Conservation (phyloP, 1,140 invertebrate genomes). For the Saccostrea glomerata region DNA sequence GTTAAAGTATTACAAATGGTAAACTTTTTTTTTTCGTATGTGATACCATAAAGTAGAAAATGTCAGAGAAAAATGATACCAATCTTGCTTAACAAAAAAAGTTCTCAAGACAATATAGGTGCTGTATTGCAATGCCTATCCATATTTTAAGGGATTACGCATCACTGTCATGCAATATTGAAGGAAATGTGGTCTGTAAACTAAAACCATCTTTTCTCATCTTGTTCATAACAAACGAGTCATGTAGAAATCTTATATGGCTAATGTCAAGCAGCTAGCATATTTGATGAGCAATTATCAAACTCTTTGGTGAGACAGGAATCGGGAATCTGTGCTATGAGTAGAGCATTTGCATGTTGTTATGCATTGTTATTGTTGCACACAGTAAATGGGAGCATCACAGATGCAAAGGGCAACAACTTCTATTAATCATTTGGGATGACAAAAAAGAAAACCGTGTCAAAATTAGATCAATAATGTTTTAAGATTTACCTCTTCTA, state of each 20-base stretch:
- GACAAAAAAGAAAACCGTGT: too few relatives aligned
- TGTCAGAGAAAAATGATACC: background rate
- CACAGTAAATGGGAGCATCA: background rate
- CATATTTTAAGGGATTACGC: background rate
- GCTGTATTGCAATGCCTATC: background rate
- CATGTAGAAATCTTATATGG: background rate
- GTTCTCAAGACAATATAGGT: background rate
- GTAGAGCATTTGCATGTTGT: background rate
- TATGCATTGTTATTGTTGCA: background rate
- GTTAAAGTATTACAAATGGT: background rate
- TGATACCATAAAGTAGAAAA: constrained; percentile 12
- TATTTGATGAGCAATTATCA: constrained; percentile 25
- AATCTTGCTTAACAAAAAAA: background rate
- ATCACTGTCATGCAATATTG: background rate
- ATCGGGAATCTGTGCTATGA: background rate
- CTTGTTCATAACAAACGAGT: constrained; percentile 1
- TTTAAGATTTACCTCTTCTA: too few relatives aligned
- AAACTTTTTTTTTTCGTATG: background rate
- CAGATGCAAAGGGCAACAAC: constrained; percentile 25
- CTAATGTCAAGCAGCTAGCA: background rate
- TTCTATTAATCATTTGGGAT: background rate
- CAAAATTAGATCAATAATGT: too few relatives aligned
- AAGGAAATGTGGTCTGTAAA: constrained; percentile 33
- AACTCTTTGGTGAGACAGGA: constrained; percentile 8
- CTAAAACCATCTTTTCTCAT: background rate